phyloP scores from a whole-genome alignment of 2,888 invertebrate species.

The Rhyacophila evoluta region DNA sequence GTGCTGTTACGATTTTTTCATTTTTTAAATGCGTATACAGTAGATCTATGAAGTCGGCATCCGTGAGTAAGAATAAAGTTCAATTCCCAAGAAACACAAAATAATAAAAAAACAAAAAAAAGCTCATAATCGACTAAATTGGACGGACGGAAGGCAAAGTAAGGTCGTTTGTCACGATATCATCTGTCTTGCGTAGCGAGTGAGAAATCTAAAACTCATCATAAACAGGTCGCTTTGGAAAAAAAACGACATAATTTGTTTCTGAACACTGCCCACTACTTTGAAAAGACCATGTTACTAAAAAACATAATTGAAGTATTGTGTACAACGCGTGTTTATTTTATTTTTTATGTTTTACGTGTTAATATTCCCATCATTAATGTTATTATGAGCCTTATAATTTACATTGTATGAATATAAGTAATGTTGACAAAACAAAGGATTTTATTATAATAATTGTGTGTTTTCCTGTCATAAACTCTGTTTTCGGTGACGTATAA shows the following conservation, averaged over 20 bases:
- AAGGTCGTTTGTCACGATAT: constrained; percentile 51
- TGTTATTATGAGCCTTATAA: background rate
- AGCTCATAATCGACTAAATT: background rate
- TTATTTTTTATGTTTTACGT: background rate
- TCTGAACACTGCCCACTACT: background rate
- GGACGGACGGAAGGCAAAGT: constrained; percentile 25
- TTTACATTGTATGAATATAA: background rate
- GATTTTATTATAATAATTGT: background rate
- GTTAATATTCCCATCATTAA: constrained; percentile 13
- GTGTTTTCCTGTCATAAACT: background rate
- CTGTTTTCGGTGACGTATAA: background rate
- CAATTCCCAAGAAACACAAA: constrained; percentile 24
- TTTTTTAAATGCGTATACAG: no score
- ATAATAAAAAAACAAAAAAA: constrained; percentile 8
- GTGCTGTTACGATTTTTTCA: no score
- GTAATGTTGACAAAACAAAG: constrained; percentile 19
- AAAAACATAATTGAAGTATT: background rate
- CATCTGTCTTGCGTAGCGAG: constrained; percentile 37
- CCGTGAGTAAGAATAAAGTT: background rate
- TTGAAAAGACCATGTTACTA: background rate
- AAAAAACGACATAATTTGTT: constrained; percentile 29
- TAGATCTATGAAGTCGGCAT: background rate
- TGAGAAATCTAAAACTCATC: constrained; percentile 36
- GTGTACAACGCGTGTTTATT: background rate
- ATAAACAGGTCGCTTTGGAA: constrained; percentile 26